phyloP scores from a whole-genome alignment of 2,113 vertebrate genomes.

The Lasiurus cinereus region DNA sequence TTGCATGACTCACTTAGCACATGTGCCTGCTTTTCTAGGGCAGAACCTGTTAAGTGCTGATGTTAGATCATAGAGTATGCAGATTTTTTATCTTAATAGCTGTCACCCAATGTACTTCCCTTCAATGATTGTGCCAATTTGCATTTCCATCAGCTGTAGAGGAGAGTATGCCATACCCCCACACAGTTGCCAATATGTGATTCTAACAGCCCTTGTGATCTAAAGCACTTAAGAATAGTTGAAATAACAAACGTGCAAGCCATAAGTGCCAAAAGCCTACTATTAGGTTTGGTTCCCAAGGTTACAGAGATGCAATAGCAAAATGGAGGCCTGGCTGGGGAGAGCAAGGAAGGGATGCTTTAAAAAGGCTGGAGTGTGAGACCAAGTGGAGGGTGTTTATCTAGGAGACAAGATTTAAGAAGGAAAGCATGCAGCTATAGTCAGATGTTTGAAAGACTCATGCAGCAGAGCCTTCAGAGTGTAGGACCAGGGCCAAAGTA shows the following conservation, averaged over 20 bases:
- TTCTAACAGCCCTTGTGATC: not conserved
- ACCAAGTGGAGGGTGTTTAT: not conserved
- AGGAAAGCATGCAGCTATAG: not conserved
- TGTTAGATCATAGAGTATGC: not conserved
- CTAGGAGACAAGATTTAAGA: not conserved
- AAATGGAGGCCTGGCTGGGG: not conserved
- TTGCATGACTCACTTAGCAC: not conserved
- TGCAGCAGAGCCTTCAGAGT: not conserved
- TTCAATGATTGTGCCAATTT: not conserved
- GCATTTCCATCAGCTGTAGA: not conserved
- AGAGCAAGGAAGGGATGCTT: not conserved
- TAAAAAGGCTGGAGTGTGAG: not conserved
- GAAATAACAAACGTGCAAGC: not conserved
- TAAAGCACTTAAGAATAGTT: not conserved
- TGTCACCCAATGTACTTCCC: not conserved
- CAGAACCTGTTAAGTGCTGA: not conserved
- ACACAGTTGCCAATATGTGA: not conserved
- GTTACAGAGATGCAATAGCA: not conserved
- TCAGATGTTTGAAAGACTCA: not conserved
- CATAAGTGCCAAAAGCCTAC: not conserved
- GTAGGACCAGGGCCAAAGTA: not conserved
- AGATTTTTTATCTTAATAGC: conserved; percentile 2
- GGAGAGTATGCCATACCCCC: not conserved
- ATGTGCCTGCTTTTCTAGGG: not conserved
- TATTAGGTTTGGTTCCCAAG: not conserved